phyloP scores from a whole-genome alignment of 2,797 vertebrate genomes.

The Ptychobarbus kaznakovi region DNA sequence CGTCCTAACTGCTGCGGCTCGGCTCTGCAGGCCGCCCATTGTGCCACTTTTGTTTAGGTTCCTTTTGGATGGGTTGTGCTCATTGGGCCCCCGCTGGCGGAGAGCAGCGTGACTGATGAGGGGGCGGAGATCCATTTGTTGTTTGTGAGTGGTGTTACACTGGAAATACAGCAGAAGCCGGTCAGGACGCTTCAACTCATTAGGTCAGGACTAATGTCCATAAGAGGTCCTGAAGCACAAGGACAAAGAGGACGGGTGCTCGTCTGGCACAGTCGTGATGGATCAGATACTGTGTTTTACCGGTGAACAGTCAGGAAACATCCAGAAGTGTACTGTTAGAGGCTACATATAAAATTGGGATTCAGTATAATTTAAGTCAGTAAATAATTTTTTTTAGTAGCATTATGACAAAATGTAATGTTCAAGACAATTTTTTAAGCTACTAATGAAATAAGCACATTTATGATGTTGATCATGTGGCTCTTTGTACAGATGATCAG shows the following conservation, averaged over 20 bases:
- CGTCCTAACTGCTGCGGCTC: conserved; percentile 78
- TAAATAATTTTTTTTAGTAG: too few relatives aligned
- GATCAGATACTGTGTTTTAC: neutral
- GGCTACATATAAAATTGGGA: neutral
- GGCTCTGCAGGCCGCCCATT: conserved; percentile 83
- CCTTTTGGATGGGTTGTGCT: conserved; percentile 90
- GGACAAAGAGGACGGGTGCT: neutral
- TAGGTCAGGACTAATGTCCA: conserved; percentile 72
- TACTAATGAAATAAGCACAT: neutral
- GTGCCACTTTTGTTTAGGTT: conserved; percentile 87
- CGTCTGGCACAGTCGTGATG: neutral
- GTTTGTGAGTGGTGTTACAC: conserved; percentile 85
- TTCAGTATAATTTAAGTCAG: too few relatives aligned
- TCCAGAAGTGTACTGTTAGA: neutral
- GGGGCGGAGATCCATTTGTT: conserved; percentile 90
- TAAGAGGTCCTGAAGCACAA: conserved; percentile 43
- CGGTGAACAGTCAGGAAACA: neutral
- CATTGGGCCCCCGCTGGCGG: conserved; percentile 90
- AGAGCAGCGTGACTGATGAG: conserved; percentile 91
- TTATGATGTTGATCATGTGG: neutral
- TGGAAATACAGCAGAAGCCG: conserved; percentile 84
- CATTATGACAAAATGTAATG: neutral
- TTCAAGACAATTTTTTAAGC: neutral
- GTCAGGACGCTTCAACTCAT: conserved; percentile 80
- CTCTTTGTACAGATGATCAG: neutral